Evolutionary conservation across 1,140 invertebrate species (phyloP), one percentile per base, ranked within the genome.

Genomic region (Dinoponera quadriceps): DNA sequence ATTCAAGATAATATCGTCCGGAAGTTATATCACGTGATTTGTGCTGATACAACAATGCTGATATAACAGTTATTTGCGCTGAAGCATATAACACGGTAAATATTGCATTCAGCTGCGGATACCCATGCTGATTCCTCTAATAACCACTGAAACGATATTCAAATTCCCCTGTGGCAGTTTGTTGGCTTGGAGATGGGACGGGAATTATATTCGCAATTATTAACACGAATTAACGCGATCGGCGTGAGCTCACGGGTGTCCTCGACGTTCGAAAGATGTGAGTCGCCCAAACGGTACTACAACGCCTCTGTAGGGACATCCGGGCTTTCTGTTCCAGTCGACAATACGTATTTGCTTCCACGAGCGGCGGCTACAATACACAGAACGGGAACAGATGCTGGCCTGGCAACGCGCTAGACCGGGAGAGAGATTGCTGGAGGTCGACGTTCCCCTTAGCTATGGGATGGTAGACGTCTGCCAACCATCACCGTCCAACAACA

Each of bases 311-410:
- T 88, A 90, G 90, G 86, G 75, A 71, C 82, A 90, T 84, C 55
- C 85, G 44, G 88, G 81, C 18, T 91, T 94, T 84, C 85, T 94
- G 92, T 96, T 95, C 71, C 94, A 98, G 97, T 98, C 97, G 85
- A 96, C 98, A 3, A 97, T 99, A 75, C 96, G 97, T 85, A 97
- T 99, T 38, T 98, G 98, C 90, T 99, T 99, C 94, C 98, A 99
- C 94, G 98, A 99, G 93, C 96, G 98, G 68, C 96, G 98, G n/a
- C 94, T 99, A 51, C 98, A 99, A 92, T 99, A 98, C 92, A 98
- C 98, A 93, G 98, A 99, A 94, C 96, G 97, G 55, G 98, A 99
- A 91, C 98, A 99, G 94, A 98, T 99, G 92, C 95, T 96, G 11
- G 96, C 97, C 86, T 99, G 98, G 98, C 97, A 98, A 92, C 96